Evolutionary conservation across 2,797 vertebrate genomes (phyloP), one percentile per base, ranked within the genome.

Genomic region (Onychomys arenicola): DNA sequence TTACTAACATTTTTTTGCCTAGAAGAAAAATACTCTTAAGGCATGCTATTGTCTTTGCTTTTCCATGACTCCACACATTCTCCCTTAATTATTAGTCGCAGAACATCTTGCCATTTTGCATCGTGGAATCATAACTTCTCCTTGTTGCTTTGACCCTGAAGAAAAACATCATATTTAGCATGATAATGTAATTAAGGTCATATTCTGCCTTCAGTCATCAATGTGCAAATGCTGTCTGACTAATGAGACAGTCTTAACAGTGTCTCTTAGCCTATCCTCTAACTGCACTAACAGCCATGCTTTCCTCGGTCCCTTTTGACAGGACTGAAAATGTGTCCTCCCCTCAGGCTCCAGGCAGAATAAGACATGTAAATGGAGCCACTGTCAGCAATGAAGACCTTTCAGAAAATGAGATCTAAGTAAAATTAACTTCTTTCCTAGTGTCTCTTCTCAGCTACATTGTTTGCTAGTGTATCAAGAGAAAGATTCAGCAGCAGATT

Each of bases 171-270:
- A 77, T 95, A 61, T 96, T 97, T 97, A 97, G 93, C 96, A 97
- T 97, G 96, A 95, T 96, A 97, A 98, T 97, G 76, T 84, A 97
- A 97, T 83, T 96, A 98, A 98, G 98, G 98, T 98, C 97, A 89
- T 27, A 96, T 91, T 97, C 97, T 97, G 97, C 98, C 98, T 98
- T 97, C 81, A 97, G 98, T 98, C 97, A 98, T 97, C 96, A 78
- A 81, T 83, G 40, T 95, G 89, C 92, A 97, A 98, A 89, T 11
- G 17, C 84, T 97, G 67, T 83, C 12, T 96, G 92, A 98, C 97
- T 98, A 98, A 98, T 96, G 97, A 98, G 96, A 90, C 84, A 77
- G 73, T 93, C 96, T 97, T 96, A 95, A 80, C 87, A 89, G 91
- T 92, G 83, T 96, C 67, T 90, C 82, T 89, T 23, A 63, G 83